Percentiles rank a stretch among this genome's conserved stretches.
phyloP scores from a whole-genome alignment of 1,140 invertebrate genomes.

The Mizuhopecten yessoensis region DNA sequence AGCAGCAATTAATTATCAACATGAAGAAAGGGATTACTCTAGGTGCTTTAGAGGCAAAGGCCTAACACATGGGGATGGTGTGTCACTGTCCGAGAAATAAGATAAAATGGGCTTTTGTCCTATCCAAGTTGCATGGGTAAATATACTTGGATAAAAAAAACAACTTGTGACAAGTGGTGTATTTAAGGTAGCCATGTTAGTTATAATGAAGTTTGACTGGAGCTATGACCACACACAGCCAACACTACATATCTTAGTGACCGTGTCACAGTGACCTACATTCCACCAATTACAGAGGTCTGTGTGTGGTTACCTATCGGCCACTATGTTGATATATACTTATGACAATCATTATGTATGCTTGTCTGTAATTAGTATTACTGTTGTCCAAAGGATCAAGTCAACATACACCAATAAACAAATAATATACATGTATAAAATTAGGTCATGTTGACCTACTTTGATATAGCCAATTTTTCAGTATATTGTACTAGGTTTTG shows the following conservation, averaged over 20 bases:
- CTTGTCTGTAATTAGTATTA: not conserved
- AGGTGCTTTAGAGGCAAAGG: too few relatives aligned
- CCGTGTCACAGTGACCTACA: not conserved
- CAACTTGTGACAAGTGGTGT: too few relatives aligned
- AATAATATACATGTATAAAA: not conserved
- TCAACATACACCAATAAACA: not conserved
- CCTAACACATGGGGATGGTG: too few relatives aligned
- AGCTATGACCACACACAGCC: constrained; percentile 5
- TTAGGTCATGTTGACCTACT: not conserved
- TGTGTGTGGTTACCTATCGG: not conserved
- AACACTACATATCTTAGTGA: too few relatives aligned
- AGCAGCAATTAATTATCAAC: too few relatives aligned
- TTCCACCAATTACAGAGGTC: not conserved
- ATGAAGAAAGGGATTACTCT: too few relatives aligned
- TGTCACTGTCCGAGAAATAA: too few relatives aligned
- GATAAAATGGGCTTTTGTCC: too few relatives aligned
- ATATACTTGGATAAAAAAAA: too few relatives aligned
- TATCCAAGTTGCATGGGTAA: too few relatives aligned
- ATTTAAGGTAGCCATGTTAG: too few relatives aligned
- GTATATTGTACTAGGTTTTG: too few relatives aligned
- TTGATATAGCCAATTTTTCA: not conserved
- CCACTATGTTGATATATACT: not conserved
- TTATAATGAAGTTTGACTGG: not conserved
- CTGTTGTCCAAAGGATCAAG: not conserved
- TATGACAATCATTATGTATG: not conserved